Evolutionary conservation across 2,888 invertebrate genomes (phyloP), one percentile per base, ranked within the genome.

Genomic region (Thera britannica): DNA sequence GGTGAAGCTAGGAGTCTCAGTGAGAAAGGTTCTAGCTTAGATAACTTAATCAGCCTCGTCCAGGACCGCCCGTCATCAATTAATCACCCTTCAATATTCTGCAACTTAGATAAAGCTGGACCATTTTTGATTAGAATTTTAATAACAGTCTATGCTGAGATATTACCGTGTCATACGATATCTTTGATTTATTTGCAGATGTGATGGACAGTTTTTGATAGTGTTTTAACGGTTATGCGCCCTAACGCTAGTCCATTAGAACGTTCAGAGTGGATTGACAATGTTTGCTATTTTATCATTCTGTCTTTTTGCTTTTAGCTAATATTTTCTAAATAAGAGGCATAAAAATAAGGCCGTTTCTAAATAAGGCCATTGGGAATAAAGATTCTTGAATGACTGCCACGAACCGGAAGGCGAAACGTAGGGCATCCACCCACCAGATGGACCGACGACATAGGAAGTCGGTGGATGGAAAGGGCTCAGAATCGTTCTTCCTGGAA

Each of bases 41-140:
- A 58, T 64, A 64, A 23, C 64, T 58, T 58, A 58, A 64, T 64
- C 36, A 58, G 46, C 64, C 7, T 46, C 52, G 23, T 49, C 38
- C 34, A 49, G 48, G n/a, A 38, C 44, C 61, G 34, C 54, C 54
- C 35, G 44, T 35, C 64, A 52, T 54, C 64, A 54, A 58, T 64
- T 54, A 58, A 64, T 64, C 64, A 64, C 46, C 54, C 44, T 44
- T 58, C 64, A 58, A 44, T 58, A 58, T 58, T 34, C 57, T 46
- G 58, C 64, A 46, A 54, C 46, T 54, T 9, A 23, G 34, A 34
- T 34, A 48, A 58, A 65, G 65, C 65, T 68, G 44, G 65, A 62
- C 68, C 65, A 55, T 62, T 65, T 68, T 62, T 68, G 65, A 68
- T 65, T 58, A 62, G 48, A 55, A 58, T 65, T 68, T 68, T 68